These are phyloP conservation scores for Scomber japonicus DNA, from an alignment of 2,113 vertebrate species.

Conservation along the genomic window DNA sequence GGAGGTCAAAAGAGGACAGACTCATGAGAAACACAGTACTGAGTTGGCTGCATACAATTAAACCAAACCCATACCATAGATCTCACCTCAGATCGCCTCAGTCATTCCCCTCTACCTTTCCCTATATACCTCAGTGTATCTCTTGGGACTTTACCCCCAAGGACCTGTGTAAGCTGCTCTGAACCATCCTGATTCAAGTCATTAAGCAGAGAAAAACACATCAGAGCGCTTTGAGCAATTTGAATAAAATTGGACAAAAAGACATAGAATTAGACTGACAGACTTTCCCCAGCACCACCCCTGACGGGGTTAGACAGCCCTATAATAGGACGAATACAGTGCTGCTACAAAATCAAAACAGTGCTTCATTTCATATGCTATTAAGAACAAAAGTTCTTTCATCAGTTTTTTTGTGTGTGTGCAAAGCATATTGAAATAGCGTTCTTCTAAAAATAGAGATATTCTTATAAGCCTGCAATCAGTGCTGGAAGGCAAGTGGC, in stretches of 20 bases:
- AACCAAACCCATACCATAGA: neutral
- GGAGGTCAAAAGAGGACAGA: constrained; percentile 6
- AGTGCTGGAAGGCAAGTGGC: constrained; percentile 33
- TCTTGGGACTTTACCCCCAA: constrained; percentile 49
- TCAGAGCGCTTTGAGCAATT: constrained; percentile 41
- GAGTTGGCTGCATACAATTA: neutral
- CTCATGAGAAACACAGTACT: neutral
- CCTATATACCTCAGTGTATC: constrained; percentile 37
- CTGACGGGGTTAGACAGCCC: constrained; percentile 53
- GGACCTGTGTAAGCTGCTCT: constrained; percentile 26
- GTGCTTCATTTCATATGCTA: constrained; percentile 46
- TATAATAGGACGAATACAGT: constrained; percentile 46
- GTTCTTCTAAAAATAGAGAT: constrained; percentile 47
- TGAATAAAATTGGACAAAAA: constrained; percentile 53
- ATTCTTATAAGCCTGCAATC: constrained; percentile 63
- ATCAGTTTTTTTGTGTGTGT: constrained; percentile 35
- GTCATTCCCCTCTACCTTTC: constrained; percentile 33
- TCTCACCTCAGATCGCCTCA: constrained; percentile 34
- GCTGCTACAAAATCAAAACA: constrained; percentile 45
- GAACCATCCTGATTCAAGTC: constrained; percentile 56
- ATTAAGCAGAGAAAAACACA: constrained; percentile 31
- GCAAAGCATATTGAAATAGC: constrained; percentile 55
- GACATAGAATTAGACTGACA: constrained; percentile 49
- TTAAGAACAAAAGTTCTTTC: constrained; percentile 67
- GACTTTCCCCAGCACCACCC: constrained; percentile 31